Evolutionary conservation across 2,113 vertebrate species (phyloP).

Genomic region (Labeo rohita): DNA sequence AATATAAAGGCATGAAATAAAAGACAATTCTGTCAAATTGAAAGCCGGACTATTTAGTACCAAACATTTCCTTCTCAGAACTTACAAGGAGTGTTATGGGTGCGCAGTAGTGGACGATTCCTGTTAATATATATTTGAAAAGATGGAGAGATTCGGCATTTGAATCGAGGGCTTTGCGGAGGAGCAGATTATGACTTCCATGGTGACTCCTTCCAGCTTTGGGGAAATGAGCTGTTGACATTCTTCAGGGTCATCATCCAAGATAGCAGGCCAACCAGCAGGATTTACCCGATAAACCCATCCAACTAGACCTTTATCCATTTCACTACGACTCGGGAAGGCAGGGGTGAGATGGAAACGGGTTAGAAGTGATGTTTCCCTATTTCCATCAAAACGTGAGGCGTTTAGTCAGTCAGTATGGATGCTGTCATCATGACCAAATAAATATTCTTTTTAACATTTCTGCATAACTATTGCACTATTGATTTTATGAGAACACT

Average conservation of each 20-base stretch:
- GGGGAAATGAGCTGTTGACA: conserved; percentile 91
- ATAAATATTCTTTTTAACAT: background rate
- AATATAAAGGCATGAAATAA: background rate
- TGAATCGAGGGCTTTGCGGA: conserved; percentile 81
- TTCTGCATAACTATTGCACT: background rate
- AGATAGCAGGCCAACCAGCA: conserved; percentile 87
- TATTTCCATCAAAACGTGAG: background rate
- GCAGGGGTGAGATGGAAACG: conserved; percentile 74
- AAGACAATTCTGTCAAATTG: background rate
- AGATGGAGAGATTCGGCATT: conserved; percentile 81
- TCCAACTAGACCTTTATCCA: conserved; percentile 84
- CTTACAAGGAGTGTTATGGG: background rate
- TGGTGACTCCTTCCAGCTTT: conserved; percentile 79
- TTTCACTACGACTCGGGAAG: conserved; percentile 81
- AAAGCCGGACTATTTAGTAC: background rate
- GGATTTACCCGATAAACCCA: conserved; percentile 87
- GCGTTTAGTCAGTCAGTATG: background rate
- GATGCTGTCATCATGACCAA: background rate
- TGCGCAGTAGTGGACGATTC: background rate
- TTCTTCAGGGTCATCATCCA: conserved; percentile 88
- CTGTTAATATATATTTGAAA: conserved; percentile 67
- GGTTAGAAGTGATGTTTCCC: conserved; percentile 47
- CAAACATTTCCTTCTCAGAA: background rate
- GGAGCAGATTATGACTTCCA: conserved; percentile 81
- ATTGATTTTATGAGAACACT: too few relatives aligned